Evolutionary conservation across 2,888 invertebrate species (phyloP).

Genomic region (Sinhomidia bicolor): DNA sequence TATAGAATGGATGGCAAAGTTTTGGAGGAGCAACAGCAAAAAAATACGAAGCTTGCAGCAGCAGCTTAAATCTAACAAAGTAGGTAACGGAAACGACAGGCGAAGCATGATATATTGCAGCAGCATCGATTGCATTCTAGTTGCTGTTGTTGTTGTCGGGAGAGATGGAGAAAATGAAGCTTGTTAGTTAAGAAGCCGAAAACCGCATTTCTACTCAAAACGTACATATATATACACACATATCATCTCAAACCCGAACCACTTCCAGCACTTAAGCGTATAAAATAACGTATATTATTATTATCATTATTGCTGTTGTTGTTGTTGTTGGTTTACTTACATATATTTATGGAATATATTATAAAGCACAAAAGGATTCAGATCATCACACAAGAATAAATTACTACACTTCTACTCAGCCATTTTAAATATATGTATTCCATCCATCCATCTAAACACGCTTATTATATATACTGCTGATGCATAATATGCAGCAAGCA

Average conservation of each 20-base stretch:
- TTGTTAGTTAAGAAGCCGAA: slow-evolving; percentile 48
- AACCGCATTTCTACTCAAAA: slow-evolving; percentile 14
- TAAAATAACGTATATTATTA: too few relatives aligned
- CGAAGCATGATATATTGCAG: slow-evolving; percentile 69
- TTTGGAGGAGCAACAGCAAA: neutral
- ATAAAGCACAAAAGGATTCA: neutral
- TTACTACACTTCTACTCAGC: neutral
- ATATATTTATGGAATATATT: neutral
- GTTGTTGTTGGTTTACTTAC: too few relatives aligned
- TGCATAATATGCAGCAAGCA: too few relatives aligned
- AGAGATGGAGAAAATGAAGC: slow-evolving; percentile 24
- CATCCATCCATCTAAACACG: neutral
- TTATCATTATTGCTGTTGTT: too few relatives aligned
- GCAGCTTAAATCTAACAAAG: slow-evolving; percentile 37
- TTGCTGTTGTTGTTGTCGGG: neutral
- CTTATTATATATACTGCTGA: neutral
- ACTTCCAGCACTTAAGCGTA: too few relatives aligned
- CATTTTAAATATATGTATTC: neutral
- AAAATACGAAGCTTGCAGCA: neutral
- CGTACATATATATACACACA: neutral
- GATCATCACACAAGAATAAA: neutral
- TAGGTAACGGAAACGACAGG: slow-evolving; percentile 66
- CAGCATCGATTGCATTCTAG: slow-evolving; percentile 64
- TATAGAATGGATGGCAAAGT: neutral
- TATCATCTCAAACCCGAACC: too few relatives aligned